Evolutionary conservation across 2,888 invertebrate species (phyloP).

Genomic region (Andricus curvator): DNA sequence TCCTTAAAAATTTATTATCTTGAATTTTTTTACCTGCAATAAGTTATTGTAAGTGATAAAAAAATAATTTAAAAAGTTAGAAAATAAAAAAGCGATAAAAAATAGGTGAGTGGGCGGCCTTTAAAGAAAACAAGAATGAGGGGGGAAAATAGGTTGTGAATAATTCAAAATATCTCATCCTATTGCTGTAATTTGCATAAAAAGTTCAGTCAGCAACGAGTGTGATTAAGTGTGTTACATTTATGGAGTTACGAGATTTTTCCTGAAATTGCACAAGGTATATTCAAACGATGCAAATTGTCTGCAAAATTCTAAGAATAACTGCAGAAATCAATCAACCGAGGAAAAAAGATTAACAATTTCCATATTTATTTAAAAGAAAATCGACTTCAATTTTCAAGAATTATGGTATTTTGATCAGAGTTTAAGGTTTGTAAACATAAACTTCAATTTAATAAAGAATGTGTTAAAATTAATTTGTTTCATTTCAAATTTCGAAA

Average conservation of each 20-base stretch:
- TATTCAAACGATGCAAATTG: conserved; percentile 22
- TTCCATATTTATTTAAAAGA: background rate
- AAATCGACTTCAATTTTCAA: background rate
- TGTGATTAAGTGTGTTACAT: conserved; percentile 24
- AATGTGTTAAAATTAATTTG: too few relatives aligned
- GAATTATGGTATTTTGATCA: background rate
- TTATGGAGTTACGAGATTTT: conserved; percentile 33
- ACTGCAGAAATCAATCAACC: background rate
- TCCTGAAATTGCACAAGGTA: conserved; percentile 31
- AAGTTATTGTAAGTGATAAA: background rate
- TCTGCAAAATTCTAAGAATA: conserved; percentile 18
- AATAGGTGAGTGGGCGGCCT: background rate
- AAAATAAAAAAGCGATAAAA: background rate
- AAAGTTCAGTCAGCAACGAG: background rate
- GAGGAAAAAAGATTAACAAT: background rate
- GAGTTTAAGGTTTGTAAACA: too few relatives aligned
- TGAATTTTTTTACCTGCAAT: background rate
- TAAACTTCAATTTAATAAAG: too few relatives aligned
- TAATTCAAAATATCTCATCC: conserved; percentile 17
- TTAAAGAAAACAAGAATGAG: conserved; percentile 13
- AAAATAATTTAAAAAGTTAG: background rate
- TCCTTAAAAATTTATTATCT: conserved; percentile 9
- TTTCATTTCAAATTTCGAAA: too few relatives aligned
- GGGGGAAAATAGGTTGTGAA: conserved; percentile 13
- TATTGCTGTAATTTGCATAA: conserved; percentile 29